A percentile compares a stretch with the other conserved stretches of the same genome.
phyloP scores from a whole-genome alignment of 2,113 vertebrate species.

The Machaerirhynchus nigripectus region DNA sequence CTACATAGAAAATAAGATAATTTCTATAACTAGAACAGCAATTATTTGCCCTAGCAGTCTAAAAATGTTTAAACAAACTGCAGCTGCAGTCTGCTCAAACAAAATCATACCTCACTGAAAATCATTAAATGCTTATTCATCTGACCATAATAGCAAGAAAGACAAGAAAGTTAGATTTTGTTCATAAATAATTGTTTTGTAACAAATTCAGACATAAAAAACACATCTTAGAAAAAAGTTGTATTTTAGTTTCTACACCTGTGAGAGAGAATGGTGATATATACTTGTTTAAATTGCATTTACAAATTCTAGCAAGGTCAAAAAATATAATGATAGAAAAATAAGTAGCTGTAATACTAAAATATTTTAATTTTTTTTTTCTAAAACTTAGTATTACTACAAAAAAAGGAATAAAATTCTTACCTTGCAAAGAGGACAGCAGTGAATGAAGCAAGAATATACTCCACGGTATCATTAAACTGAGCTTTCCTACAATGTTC shows the following conservation, averaged over 20 bases:
- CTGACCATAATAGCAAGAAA: neutral
- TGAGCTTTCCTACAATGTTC: conserved; percentile 87
- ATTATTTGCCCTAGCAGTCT: neutral
- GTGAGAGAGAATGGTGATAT: neutral
- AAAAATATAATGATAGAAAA: neutral
- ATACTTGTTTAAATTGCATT: neutral
- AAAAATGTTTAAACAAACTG: neutral
- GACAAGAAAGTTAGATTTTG: neutral
- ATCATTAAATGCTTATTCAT: neutral
- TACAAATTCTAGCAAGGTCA: neutral
- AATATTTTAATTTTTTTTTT: neutral
- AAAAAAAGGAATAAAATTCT: conserved; percentile 51
- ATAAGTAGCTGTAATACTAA: neutral
- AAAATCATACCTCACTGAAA: neutral
- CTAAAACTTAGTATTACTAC: neutral
- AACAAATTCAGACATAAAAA: neutral
- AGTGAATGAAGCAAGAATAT: conserved; percentile 80
- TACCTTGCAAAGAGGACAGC: conserved; percentile 87
- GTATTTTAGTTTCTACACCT: neutral
- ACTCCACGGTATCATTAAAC: conserved; percentile 87
- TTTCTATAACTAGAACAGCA: neutral
- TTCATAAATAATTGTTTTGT: neutral
- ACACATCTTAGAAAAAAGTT: neutral
- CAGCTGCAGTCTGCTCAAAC: neutral
- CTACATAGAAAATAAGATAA: neutral